phyloP scores from a whole-genome alignment of 2,113 vertebrate species.

The Chlorodrepanis virens region DNA sequence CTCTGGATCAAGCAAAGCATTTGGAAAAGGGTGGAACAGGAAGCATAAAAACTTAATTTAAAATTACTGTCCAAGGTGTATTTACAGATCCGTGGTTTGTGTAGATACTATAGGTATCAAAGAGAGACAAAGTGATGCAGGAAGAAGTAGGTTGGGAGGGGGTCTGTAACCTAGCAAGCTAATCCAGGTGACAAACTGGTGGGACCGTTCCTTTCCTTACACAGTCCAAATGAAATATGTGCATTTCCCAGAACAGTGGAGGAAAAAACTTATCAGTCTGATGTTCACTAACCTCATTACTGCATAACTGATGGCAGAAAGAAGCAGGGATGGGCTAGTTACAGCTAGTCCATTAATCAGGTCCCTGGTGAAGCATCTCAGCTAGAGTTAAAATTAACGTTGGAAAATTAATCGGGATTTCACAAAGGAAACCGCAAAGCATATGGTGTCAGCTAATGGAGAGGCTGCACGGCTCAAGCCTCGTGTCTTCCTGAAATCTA shows the following conservation, averaged over 20 bases:
- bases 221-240: background rate
- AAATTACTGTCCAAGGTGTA: background rate
- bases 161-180: background rate
- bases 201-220: background rate
- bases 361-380: conserved; percentile 38
- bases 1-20: background rate
- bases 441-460: conserved; percentile 64
- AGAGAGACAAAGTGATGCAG: background rate
- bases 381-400: conserved; percentile 57
- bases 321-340: conserved; percentile 21
- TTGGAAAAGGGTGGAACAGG: background rate
- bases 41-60: background rate
- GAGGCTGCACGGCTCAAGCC: conserved; percentile 22
- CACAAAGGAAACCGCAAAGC: conserved; percentile 24
- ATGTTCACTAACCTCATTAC: conserved; percentile 34
- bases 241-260: background rate
- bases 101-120: background rate
- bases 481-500: conserved; percentile 56
- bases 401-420: conserved; percentile 51
- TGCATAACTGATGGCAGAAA: conserved; percentile 27
- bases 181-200: background rate
- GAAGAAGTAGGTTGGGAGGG: background rate
- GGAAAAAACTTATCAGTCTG: background rate
- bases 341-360: conserved; percentile 54
- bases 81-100: background rate